These are phyloP conservation scores for Horisme vitalbata DNA, from an alignment of 2,888 invertebrate species.

Conservation along the genomic window DNA sequence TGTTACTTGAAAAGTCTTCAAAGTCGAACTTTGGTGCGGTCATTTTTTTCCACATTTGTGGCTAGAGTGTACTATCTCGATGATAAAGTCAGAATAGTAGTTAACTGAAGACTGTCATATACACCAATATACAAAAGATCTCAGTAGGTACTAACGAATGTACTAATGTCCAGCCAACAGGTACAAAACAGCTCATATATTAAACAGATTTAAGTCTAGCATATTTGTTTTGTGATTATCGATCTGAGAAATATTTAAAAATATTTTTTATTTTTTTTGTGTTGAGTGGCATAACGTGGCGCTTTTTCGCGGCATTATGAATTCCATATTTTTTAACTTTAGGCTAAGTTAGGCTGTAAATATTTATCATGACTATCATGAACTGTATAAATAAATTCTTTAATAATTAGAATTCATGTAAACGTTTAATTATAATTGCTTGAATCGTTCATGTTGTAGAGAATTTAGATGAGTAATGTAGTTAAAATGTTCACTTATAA, in stretches of 20 bases:
- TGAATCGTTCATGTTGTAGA: constrained; percentile 79
- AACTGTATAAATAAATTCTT: constrained; percentile 69
- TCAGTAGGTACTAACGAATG: constrained; percentile 25
- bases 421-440: constrained; percentile 64
- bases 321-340: constrained; percentile 31
- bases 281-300: constrained; percentile 37
- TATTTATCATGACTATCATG: constrained; percentile 67
- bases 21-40: too few relatives aligned
- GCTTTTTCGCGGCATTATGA: constrained; percentile 26
- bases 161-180: constrained; percentile 23
- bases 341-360: constrained; percentile 56
- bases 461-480: constrained; percentile 61
- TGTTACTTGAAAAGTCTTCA: too few relatives aligned
- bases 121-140: constrained; percentile 25
- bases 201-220: constrained; percentile 31
- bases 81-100: too few relatives aligned
- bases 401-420: constrained; percentile 63
- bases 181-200: constrained; percentile 33
- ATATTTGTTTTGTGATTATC: constrained; percentile 47
- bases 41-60: too few relatives aligned
- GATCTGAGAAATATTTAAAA: constrained; percentile 48
- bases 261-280: constrained; percentile 35
- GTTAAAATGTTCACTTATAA: constrained; percentile 45
- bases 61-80: too few relatives aligned
- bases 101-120: not conserved